Evolutionary conservation across 2,797 vertebrate genomes (phyloP).

Genomic region (Mormyrus hasselquistii): DNA sequence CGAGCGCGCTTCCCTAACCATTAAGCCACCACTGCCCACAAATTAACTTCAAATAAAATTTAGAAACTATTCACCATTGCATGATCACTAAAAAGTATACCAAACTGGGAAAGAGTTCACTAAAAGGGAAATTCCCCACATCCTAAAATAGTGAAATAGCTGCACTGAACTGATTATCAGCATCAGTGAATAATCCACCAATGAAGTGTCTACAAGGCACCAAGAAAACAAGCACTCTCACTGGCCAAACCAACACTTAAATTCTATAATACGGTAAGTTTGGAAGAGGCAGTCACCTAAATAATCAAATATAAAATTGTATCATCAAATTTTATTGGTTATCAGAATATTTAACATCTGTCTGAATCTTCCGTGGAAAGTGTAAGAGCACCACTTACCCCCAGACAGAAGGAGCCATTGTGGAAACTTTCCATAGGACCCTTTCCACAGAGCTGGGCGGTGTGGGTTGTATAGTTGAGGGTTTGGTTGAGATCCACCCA

Average conservation of each 20-base stretch:
- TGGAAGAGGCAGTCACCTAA: background rate
- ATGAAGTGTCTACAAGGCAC: background rate
- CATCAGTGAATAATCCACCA: background rate
- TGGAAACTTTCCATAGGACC: slow-evolving; percentile 31
- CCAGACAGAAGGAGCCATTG: slow-evolving; percentile 68
- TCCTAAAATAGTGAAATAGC: background rate
- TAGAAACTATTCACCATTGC: background rate
- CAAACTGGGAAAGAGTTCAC: background rate
- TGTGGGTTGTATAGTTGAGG: slow-evolving; percentile 41
- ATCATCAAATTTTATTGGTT: background rate
- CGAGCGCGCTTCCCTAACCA: too few species aligned
- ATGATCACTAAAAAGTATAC: background rate
- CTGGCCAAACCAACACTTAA: background rate
- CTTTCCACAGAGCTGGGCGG: slow-evolving; percentile 54
- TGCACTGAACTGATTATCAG: background rate
- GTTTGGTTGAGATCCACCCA: slow-evolving; percentile 64
- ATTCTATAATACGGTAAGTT: background rate
- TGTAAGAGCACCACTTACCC: slow-evolving; percentile 45
- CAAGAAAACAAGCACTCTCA: background rate
- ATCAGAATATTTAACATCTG: background rate
- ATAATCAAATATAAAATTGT: background rate
- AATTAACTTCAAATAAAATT: background rate
- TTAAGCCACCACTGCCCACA: too few species aligned
- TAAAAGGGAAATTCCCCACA: background rate
- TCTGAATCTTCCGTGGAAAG: background rate